Conservation (phyloP, 2,888 invertebrate genomes). For the Deroplatys truncata region DNA sequence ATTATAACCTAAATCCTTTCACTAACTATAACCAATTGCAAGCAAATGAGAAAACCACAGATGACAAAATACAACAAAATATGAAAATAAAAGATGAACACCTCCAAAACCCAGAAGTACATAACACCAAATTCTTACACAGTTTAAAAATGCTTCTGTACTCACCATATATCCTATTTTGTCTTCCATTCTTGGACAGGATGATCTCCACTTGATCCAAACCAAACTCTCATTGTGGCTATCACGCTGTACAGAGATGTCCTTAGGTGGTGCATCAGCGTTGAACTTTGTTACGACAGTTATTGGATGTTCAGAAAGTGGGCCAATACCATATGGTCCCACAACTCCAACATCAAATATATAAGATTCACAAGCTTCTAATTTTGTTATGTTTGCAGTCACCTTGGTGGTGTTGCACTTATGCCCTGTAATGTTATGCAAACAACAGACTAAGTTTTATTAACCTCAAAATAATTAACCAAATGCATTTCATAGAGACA, state of each 20-base stretch:
- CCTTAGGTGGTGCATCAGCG: constrained; percentile 63
- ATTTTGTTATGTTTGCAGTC: constrained; percentile 53
- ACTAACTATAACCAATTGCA: too few species aligned
- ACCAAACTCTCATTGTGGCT: constrained; percentile 46
- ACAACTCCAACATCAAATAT: constrained; percentile 65
- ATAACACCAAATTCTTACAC: too few species aligned
- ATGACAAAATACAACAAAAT: too few species aligned
- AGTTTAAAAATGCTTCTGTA: neutral
- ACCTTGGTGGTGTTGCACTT: constrained; percentile 51
- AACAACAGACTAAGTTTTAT: neutral
- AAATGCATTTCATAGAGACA: too few species aligned
- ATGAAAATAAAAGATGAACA: too few species aligned
- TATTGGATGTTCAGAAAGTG: constrained; percentile 52
- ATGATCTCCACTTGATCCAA: constrained; percentile 66
- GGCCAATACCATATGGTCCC: constrained; percentile 62
- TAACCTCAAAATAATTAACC: neutral
- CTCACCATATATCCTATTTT: constrained; percentile 60
- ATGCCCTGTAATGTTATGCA: constrained; percentile 35
- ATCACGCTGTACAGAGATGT: constrained; percentile 49
- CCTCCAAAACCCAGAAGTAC: too few species aligned
- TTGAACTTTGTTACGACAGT: constrained; percentile 60
- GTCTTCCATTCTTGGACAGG: constrained; percentile 54
- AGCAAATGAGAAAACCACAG: too few species aligned
- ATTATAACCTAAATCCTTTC: too few species aligned
- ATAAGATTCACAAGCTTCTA: constrained; percentile 72